Evolutionary conservation across 2,113 vertebrate species (phyloP).

Genomic region (Tetrao urogallus): DNA sequence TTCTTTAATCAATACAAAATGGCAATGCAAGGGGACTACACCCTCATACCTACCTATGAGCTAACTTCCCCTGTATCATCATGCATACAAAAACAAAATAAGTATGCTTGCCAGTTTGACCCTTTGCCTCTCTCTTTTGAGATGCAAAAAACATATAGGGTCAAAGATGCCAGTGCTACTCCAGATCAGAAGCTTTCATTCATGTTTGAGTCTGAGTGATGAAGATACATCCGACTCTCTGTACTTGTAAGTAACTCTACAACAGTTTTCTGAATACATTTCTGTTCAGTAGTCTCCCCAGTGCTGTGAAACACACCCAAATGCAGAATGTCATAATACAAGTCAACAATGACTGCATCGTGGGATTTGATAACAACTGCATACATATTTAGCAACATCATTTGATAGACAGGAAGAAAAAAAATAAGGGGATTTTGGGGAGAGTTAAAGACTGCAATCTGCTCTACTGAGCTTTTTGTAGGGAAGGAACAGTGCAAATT

Average conservation of each 20-base stretch:
- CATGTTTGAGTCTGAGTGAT: background rate
- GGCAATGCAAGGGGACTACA: rapidly evolving
- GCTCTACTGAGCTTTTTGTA: background rate
- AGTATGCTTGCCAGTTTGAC: background rate
- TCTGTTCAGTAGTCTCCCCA: background rate
- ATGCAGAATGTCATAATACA: background rate
- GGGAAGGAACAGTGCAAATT: background rate
- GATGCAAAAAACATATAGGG: background rate
- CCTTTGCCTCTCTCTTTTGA: background rate
- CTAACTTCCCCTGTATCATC: background rate
- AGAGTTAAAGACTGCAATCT: background rate
- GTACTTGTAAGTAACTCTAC: background rate
- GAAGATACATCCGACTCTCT: background rate
- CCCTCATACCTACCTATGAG: background rate
- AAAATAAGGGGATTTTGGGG: background rate
- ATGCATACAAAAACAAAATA: background rate
- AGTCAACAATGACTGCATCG: background rate
- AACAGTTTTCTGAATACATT: background rate
- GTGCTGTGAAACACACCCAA: background rate
- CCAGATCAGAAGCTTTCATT: background rate
- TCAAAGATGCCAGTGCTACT: background rate
- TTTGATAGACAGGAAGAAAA: background rate
- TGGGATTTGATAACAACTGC: background rate
- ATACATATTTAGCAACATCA: background rate
- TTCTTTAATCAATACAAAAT: background rate